Evolutionary conservation across 1,140 invertebrate genomes (phyloP).

Genomic region (Cryptotermes secundus): DNA sequence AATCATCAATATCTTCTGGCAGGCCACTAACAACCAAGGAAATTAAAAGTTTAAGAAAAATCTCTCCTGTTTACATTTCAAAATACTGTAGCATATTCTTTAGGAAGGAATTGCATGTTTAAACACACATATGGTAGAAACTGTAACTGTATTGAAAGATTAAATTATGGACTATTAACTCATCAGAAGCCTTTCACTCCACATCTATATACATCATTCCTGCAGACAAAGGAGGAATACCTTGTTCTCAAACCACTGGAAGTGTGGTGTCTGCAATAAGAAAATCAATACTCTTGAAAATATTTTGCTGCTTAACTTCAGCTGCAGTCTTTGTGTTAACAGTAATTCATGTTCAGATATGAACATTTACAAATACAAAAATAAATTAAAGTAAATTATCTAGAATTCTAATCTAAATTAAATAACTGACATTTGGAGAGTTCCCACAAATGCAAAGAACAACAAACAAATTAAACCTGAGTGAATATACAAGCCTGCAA

Average conservation of each 20-base stretch:
- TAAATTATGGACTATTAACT: neutral
- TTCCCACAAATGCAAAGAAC: neutral
- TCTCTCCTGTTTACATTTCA: neutral
- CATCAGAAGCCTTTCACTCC: neutral
- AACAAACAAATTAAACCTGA: neutral
- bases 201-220: neutral
- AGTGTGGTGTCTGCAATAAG: no score
- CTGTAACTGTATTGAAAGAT: neutral
- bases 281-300: neutral
- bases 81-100: neutral
- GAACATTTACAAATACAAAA: neutral
- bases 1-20: neutral
- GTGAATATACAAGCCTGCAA: neutral
- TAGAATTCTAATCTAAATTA: neutral
- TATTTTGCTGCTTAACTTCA: neutral
- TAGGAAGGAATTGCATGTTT: neutral
- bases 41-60: neutral
- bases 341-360: neutral
- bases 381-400: neutral
- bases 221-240: neutral
- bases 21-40: neutral
- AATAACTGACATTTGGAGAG: neutral
- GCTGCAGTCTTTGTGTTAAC: neutral
- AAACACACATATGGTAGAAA: neutral
- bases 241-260: no score